These are phyloP conservation scores for Chlamydotis undulata DNA, from an alignment of 2,113 vertebrate species.

Conservation along the genomic window DNA sequence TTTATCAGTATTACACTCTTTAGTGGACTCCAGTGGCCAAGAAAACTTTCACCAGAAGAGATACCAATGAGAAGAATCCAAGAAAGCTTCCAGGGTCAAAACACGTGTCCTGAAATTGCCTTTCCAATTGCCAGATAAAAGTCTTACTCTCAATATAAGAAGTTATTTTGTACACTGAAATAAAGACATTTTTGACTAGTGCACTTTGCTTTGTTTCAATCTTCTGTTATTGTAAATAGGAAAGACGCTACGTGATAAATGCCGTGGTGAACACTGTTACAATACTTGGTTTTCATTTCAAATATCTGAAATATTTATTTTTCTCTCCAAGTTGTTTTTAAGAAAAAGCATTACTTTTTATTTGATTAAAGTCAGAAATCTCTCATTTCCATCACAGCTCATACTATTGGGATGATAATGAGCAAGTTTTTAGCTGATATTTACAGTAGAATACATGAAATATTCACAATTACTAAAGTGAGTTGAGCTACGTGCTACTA, in stretches of 20 bases:
- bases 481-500: background rate
- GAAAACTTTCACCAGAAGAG: background rate
- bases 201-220: background rate
- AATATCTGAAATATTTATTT: background rate
- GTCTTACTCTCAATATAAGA: background rate
- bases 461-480: background rate
- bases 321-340: background rate
- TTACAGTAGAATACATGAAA: conserved; percentile 18
- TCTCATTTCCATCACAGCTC: background rate
- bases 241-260: background rate
- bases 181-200: background rate
- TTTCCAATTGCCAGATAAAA: background rate
- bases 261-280: background rate
- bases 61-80: background rate
- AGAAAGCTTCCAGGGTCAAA: background rate
- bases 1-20: background rate
- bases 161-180: background rate
- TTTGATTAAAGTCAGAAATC: conserved; percentile 24
- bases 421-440: conserved; percentile 15
- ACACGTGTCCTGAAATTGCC: background rate
- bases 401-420: background rate
- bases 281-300: background rate
- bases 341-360: background rate
- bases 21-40: background rate
- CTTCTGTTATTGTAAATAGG: background rate